phyloP scores from a whole-genome alignment of 2,797 vertebrate genomes.

The Acrossocheilus fasciatus region DNA sequence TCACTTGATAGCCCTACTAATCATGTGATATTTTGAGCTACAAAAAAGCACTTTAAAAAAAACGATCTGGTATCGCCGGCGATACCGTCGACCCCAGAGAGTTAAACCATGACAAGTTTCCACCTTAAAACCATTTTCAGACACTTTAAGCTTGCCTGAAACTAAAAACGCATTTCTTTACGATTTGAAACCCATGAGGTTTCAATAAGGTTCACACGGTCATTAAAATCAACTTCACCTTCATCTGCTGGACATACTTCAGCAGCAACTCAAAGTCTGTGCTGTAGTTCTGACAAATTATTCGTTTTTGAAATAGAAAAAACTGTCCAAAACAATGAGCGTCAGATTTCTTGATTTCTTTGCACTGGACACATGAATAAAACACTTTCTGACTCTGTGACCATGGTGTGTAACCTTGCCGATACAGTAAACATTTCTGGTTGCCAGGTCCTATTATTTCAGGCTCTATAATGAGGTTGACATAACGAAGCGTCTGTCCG shows the following conservation, averaged over 20 bases:
- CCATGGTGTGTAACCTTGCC: constrained; percentile 17
- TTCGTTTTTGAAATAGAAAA: neutral
- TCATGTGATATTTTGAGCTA: no score
- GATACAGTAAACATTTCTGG: constrained; percentile 21
- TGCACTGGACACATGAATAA: neutral
- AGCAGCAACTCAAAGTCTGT: neutral
- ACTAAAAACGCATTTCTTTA: neutral
- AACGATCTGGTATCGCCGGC: no score
- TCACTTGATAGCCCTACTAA: no score
- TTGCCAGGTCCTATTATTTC: constrained; percentile 18
- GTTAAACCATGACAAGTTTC: neutral
- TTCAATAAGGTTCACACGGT: neutral
- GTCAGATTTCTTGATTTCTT: neutral
- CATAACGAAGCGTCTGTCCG: constrained; percentile 71
- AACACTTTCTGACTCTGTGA: neutral
- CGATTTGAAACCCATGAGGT: neutral
- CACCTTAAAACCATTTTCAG: neutral
- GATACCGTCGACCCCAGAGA: no score
- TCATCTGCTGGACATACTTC: neutral
- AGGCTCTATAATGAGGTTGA: constrained; percentile 29
- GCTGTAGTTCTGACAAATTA: neutral
- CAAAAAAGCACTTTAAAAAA: no score
- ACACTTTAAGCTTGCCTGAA: neutral
- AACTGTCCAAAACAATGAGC: neutral
- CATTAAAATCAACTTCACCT: neutral